A percentile compares a stretch with the other conserved stretches of the same genome.
Evolutionary conservation across 2,113 vertebrate species (phyloP).

Genomic region (Cololabis saira): DNA sequence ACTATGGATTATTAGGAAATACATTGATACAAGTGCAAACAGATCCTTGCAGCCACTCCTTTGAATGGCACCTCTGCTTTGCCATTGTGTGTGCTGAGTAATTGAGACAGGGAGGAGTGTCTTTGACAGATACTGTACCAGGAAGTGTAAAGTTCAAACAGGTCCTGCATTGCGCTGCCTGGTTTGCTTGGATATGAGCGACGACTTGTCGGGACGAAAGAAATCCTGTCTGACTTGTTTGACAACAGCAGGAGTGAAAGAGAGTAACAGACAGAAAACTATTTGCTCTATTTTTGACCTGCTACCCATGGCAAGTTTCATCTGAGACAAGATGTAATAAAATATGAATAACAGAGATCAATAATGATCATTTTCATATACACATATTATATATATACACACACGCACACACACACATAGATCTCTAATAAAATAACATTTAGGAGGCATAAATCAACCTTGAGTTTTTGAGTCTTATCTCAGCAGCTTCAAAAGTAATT

Average conservation of each 20-base stretch:
- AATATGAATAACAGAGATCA: too few relatives aligned
- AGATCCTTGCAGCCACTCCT: slow-evolving; percentile 1
- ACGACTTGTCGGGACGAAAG: slow-evolving; percentile 27
- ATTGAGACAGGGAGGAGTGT: slow-evolving; percentile 31
- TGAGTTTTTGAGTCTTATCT: too few relatives aligned
- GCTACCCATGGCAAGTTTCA: slow-evolving; percentile 35
- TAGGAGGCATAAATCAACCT: too few relatives aligned
- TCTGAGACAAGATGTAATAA: background rate
- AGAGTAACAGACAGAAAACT: slow-evolving; percentile 12
- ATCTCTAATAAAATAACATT: too few relatives aligned
- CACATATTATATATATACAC: too few relatives aligned
- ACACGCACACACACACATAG: too few relatives aligned
- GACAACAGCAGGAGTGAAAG: slow-evolving; percentile 30
- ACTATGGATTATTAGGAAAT: background rate
- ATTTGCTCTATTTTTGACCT: slow-evolving; percentile 28
- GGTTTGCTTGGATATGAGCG: slow-evolving; percentile 45
- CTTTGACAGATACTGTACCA: slow-evolving; percentile 41
- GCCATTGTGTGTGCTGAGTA: slow-evolving; percentile 32
- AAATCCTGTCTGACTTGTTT: slow-evolving; percentile 69
- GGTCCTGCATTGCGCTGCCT: background rate
- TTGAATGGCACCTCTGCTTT: background rate
- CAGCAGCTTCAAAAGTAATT: too few relatives aligned
- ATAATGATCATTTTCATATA: too few relatives aligned
- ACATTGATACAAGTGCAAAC: slow-evolving; percentile 5
- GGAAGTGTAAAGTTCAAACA: slow-evolving; percentile 66